Evolutionary conservation across 1,140 invertebrate genomes (phyloP).

Genomic region (Drosophila nebulosa): DNA sequence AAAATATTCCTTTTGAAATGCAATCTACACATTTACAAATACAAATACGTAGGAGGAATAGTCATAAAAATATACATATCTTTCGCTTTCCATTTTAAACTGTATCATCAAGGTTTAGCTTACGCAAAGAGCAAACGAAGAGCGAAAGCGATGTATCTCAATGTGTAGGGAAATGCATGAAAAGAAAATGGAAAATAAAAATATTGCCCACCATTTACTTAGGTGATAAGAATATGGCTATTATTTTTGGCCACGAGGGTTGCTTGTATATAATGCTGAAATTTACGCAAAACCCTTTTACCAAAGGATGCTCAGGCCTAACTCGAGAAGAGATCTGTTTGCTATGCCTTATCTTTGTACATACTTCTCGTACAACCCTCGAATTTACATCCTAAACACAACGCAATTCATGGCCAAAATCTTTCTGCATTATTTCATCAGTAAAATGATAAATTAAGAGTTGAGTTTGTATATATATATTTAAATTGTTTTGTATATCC

Average conservation of each 20-base stretch:
- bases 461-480: background rate
- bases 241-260: constrained; percentile 16
- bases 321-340: no score
- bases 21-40: background rate
- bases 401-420: background rate
- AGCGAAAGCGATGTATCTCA: background rate
- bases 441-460: background rate
- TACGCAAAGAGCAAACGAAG: background rate
- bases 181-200: background rate
- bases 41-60: background rate
- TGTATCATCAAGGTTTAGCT: background rate
- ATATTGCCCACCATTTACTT: background rate
- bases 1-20: background rate
- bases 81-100: background rate
- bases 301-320: no score
- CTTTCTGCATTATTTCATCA: background rate
- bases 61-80: background rate
- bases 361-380: background rate
- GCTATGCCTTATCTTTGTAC: background rate
- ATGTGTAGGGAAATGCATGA: background rate
- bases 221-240: background rate
- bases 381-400: background rate
- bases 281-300: no score
- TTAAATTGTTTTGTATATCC: background rate
- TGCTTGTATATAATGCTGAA: constrained; percentile 12